Evolutionary conservation across 2,113 vertebrate genomes (phyloP), one percentile per base, ranked within the genome.

Genomic region (Scytalopus superciliaris): DNA sequence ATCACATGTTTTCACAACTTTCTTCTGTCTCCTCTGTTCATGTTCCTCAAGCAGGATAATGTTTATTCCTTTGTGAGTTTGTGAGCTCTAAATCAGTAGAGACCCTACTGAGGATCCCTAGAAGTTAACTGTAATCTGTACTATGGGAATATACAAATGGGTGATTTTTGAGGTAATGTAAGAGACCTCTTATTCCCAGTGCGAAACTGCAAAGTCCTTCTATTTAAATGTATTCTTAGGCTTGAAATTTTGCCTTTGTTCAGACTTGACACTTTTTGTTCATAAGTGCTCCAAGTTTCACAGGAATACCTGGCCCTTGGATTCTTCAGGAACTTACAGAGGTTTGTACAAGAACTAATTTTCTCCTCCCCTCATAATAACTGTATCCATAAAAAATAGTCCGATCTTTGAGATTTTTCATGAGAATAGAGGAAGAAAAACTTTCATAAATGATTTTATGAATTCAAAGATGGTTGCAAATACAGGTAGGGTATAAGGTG

Each of bases 31-130:
- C 9, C 28, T 45, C n/a, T 57, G 19, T 57, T 82, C 22, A 5
- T 42, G 24, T 33, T 62, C 24, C 52, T 75, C 50, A 24, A 44
- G 42, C 9, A 59, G 23, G 24, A 49, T 10, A 44, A 69, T 19
- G 25, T 31, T 75, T 45, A 67, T 33, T 76, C 22, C 35, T 79
- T 22, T 37, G 4, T 14, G 27, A 49, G 14, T 35, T 35, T 15
- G 10, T 39, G 21, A 90, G 49, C 25, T 81, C 30, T 52, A 39
- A 76, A 64, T 7, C 44, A 77, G 33, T 19, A 28, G 37, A 53
- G 10, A 49, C n/a, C 42, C 15, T 40, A 8, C 4, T 1, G 0
- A 4, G 52, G 37, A 6, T 2, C 37, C 6, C 27, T 21, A 39
- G 67, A 57, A 56, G 5, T 66, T 49, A 59, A 33, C 18, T 66